Base-by-base conservation (phyloP, 2,797 vertebrate species). In the Lithobates pipiens region DNA sequence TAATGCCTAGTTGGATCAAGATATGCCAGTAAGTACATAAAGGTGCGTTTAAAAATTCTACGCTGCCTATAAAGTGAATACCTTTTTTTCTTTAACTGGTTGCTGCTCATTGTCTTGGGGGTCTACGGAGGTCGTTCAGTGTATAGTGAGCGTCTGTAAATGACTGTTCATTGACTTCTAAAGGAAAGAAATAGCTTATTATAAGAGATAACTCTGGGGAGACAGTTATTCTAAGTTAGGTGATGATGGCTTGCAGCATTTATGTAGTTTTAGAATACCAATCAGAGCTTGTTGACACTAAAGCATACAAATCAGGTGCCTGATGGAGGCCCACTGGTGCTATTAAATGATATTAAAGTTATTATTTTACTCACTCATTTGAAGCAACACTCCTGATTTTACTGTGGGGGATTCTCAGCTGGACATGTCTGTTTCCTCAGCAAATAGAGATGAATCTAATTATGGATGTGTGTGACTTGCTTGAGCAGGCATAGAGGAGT, bases 251-350 rank as follows among this genome's bases (percentile, higher is more conserved):
- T 87, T 32, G 54, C 63, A 87, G 81, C 86, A 80, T 83, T 87
- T 80, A 76, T 75, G 44, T 75, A 80, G 76, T 75, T 80, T 67
- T 79, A 84, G 86, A 83, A 87, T 87, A 80, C 81, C 86, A 87
- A 80, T 87, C 81, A 80, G 86, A 74, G 71, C 61, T 70, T 84
- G 86, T 87, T 87, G 81, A 80, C 86, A 80, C 76, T 84, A 74
- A 87, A 87, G 86, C 86, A 87, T 87, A 87, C 86, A 87, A 87
- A 87, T 87, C 86, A 87, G 86, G 76, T 83, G 81, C 44, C 81
- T 80, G 76, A 75, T 63, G 81, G 71, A 80, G 78, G 81, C 86
- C 85, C 76, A 68, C 44, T 80, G 86, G 86, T 80, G 76, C 81
- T 87, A 76, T 83, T 83, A 87, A 87, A 87, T 70, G 73, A 83